phyloP scores from a whole-genome alignment of 2,113 vertebrate genomes.

The Callipepla squamata region DNA sequence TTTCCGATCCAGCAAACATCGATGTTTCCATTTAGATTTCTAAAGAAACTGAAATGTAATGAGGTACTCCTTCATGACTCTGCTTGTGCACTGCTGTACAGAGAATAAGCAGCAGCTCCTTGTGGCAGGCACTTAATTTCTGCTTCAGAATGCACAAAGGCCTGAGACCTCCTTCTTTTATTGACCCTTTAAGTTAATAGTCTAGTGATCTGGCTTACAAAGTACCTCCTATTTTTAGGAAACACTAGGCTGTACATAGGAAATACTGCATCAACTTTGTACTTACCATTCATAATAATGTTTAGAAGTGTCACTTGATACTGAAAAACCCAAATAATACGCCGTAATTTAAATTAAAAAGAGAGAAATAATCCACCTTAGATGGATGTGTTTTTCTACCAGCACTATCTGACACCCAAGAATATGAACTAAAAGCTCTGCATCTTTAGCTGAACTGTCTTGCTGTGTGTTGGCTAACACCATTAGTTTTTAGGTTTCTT shows the following conservation, averaged over 20 bases:
- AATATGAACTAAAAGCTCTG: not conserved
- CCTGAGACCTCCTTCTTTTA: not conserved
- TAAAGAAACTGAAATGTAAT: not conserved
- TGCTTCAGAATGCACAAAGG: not conserved
- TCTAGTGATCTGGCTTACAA: not conserved
- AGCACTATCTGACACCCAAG: not conserved
- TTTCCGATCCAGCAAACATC: not conserved
- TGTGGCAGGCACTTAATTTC: not conserved
- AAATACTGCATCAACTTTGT: not conserved
- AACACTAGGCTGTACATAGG: not conserved
- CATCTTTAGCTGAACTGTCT: not conserved
- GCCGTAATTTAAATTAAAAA: not conserved
- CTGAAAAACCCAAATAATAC: not conserved
- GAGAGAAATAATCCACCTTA: not conserved
- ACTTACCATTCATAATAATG: not conserved
- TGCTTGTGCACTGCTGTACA: not conserved
- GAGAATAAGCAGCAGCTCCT: not conserved
- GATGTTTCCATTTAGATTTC: not conserved
- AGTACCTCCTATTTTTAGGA: not conserved
- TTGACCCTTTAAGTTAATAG: not conserved
- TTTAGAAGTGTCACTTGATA: not conserved
- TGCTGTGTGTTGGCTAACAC: not conserved
- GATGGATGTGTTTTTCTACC: not conserved
- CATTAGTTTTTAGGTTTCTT: rapidly evolving
- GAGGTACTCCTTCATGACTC: not conserved